Conservation (phyloP, 2,113 vertebrate species). For the Cebidichthys violaceus region DNA sequence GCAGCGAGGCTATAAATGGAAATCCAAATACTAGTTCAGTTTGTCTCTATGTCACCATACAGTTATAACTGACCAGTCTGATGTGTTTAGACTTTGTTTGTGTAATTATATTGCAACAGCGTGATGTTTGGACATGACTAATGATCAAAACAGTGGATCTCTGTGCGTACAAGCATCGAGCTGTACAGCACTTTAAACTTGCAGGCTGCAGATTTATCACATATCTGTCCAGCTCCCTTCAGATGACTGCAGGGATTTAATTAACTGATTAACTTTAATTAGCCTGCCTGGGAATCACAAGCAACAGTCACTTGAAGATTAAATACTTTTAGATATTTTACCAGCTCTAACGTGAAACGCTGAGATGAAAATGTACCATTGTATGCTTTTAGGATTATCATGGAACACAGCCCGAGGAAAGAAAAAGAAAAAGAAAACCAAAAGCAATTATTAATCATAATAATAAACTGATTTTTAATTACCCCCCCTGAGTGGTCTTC, state of each 20-base stretch:
- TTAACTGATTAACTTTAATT: constrained; percentile 63
- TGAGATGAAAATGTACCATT: constrained; percentile 6
- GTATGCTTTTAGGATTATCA: constrained; percentile 25
- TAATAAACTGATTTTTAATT: not conserved
- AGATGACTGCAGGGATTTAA: constrained; percentile 45
- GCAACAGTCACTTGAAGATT: constrained; percentile 37
- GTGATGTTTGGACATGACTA: constrained; percentile 3
- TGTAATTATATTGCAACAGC: not conserved
- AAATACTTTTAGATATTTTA: constrained; percentile 35
- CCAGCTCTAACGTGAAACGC: not conserved
- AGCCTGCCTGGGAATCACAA: constrained; percentile 27
- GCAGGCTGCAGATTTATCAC: constrained; percentile 36
- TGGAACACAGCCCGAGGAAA: constrained; percentile 1
- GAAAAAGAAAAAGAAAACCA: not conserved
- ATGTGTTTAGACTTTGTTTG: not conserved
- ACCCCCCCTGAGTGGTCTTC: not conserved
- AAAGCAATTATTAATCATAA: not conserved
- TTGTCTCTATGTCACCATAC: not conserved
- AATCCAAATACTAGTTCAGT: not conserved
- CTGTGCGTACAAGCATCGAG: not conserved
- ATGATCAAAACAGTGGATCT: constrained; percentile 1
- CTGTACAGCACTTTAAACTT: constrained; percentile 7
- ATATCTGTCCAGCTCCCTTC: constrained; percentile 19
- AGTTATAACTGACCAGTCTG: constrained; percentile 1
- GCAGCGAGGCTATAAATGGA: not conserved